Evolutionary conservation across 2,797 vertebrate species (phyloP).

Genomic region (Chanos chanos): DNA sequence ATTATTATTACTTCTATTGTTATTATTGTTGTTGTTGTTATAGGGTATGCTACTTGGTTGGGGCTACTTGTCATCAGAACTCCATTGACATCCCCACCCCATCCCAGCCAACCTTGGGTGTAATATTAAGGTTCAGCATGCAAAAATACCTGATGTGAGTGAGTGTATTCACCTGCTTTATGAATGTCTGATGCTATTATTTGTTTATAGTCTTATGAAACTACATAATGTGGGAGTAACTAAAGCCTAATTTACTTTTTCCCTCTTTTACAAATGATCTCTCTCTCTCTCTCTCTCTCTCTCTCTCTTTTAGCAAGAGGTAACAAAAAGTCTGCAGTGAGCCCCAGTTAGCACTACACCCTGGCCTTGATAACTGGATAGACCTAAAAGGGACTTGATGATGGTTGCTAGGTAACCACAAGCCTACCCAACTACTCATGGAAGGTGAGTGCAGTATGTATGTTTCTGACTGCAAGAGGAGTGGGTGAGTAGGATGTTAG

Average conservation of each 20-base stretch:
- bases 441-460: slow-evolving; percentile 42
- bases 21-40: too few species aligned
- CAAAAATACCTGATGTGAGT: too few species aligned
- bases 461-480: not conserved
- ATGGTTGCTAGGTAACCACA: slow-evolving; percentile 76
- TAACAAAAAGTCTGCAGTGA: slow-evolving; percentile 12
- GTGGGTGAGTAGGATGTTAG: not conserved
- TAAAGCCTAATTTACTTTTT: not conserved
- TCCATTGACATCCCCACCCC: too few species aligned
- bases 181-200: slow-evolving; percentile 15
- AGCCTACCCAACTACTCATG: slow-evolving; percentile 58
- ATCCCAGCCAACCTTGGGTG: too few species aligned
- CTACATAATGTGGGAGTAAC: slow-evolving; percentile 4
- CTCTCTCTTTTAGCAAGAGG: not conserved
- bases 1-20: too few species aligned
- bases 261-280: not conserved
- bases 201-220: slow-evolving; percentile 9
- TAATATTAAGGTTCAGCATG: too few species aligned
- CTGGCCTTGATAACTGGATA: slow-evolving; percentile 57
- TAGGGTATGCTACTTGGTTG: too few species aligned
- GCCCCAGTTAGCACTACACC: slow-evolving; percentile 51
- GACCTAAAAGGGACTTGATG: slow-evolving; percentile 62
- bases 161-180: not conserved
- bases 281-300: not conserved
- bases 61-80: too few species aligned